These are phyloP conservation scores for Psix sp. DNA, from an alignment of 1,140 invertebrate species.

Conservation along the genomic window DNA sequence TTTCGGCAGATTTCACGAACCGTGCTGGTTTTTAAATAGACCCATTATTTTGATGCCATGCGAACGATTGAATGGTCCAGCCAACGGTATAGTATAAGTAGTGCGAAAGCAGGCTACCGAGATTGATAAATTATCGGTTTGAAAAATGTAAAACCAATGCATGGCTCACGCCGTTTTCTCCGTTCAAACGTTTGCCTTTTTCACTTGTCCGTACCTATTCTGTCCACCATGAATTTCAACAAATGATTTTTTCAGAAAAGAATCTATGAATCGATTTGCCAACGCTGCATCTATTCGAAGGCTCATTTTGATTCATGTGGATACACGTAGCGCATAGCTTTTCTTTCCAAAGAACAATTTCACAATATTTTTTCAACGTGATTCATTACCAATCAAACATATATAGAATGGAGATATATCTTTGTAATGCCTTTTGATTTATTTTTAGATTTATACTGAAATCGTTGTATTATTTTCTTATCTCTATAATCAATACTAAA, in stretches of 20 bases:
- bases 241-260: constrained; percentile 51
- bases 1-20: constrained; percentile 46
- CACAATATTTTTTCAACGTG: constrained; percentile 18
- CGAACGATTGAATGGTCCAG: constrained; percentile 45
- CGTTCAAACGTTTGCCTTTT: constrained; percentile 33
- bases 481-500: too few relatives aligned
- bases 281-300: constrained; percentile 23
- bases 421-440: too few relatives aligned
- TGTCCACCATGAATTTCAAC: constrained; percentile 49
- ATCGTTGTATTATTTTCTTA: too few relatives aligned
- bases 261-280: constrained; percentile 50
- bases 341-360: constrained; percentile 34
- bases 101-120: constrained; percentile 58
- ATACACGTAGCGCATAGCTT: constrained; percentile 20
- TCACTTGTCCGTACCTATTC: constrained; percentile 29
- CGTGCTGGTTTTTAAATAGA: constrained; percentile 67
- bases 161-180: constrained; percentile 32
- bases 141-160: constrained; percentile 75
- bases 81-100: constrained; percentile 26
- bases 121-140: constrained; percentile 74
- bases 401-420: too few relatives aligned
- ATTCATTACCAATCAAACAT: too few relatives aligned
- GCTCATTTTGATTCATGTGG: constrained; percentile 37
- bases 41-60: constrained; percentile 71
- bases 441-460: too few relatives aligned